Conservation (phyloP, 2,888 invertebrate genomes). For the Gnatocerus cornutus region DNA sequence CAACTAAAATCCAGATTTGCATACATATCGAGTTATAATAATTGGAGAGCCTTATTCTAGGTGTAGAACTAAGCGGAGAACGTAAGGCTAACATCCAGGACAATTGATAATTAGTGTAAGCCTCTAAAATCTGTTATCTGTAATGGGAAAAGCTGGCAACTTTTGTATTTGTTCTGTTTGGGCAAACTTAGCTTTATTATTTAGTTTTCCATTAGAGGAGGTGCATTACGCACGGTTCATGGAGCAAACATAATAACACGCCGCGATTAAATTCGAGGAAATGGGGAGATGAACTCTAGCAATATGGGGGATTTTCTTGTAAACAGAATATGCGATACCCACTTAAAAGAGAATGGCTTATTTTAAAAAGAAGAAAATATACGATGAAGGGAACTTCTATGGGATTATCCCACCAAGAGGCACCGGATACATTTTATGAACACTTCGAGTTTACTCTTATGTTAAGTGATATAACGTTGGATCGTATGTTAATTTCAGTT, state of each 20-base stretch:
- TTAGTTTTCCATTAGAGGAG: slow-evolving; percentile 48
- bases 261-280: slow-evolving; percentile 42
- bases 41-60: slow-evolving; percentile 34
- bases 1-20: slow-evolving; percentile 41
- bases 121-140: slow-evolving; percentile 24
- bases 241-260: slow-evolving; percentile 47
- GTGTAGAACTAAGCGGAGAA: slow-evolving; percentile 5
- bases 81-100: slow-evolving; percentile 22
- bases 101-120: slow-evolving; percentile 29
- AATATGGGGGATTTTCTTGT: slow-evolving; percentile 31
- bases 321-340: slow-evolving; percentile 30
- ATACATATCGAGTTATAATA: slow-evolving; percentile 49
- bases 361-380: slow-evolving; percentile 12
- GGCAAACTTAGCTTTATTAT: slow-evolving; percentile 42
- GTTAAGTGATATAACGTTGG: no score
- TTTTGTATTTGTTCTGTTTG: slow-evolving; percentile 29
- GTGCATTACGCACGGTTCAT: slow-evolving; percentile 44
- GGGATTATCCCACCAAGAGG: not conserved
- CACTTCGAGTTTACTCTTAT: not conserved
- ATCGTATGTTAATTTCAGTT: no score
- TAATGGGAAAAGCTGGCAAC: slow-evolving; percentile 25
- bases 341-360: slow-evolving; percentile 23
- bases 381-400: not conserved
- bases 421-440: not conserved
- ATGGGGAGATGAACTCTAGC: slow-evolving; percentile 32